phyloP scores from a whole-genome alignment of 2,113 vertebrate species.

The Carassius gibelio region DNA sequence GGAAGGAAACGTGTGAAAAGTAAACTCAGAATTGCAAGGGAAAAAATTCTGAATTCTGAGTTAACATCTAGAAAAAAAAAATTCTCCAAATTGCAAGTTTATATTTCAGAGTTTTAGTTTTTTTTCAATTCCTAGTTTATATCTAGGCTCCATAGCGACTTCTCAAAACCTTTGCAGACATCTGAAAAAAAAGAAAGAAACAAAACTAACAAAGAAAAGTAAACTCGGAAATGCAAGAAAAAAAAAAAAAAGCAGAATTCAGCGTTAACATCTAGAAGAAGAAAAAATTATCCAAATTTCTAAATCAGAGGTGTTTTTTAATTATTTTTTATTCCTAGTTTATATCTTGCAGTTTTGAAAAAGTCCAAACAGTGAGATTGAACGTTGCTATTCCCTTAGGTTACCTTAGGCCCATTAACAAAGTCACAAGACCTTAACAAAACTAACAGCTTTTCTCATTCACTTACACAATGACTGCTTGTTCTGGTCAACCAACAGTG shows the following conservation, averaged over 20 bases:
- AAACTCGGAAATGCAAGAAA: no score
- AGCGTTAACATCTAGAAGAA: no score
- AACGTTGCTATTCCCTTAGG: background rate
- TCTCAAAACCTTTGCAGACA: no score
- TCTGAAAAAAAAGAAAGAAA: no score
- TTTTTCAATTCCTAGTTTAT: no score
- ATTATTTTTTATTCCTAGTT: background rate
- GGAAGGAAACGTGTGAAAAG: no score
- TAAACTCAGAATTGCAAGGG: background rate
- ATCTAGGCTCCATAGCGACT: no score
- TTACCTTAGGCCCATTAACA: slow-evolving; percentile 16
- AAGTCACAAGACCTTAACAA: slow-evolving; percentile 56
- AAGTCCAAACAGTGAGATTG: background rate
- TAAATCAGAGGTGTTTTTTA: no score
- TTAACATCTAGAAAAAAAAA: background rate
- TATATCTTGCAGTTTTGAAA: background rate
- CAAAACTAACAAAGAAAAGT: no score
- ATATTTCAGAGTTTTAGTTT: background rate
- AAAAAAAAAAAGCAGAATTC: no score
- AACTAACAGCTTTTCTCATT: slow-evolving; percentile 60
- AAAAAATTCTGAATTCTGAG: background rate
- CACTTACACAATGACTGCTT: slow-evolving; percentile 68
- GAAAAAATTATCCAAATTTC: no score
- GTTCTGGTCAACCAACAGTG: slow-evolving; percentile 63
- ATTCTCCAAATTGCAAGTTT: background rate